These are phyloP conservation scores for Tenebrio molitor DNA, from an alignment of 1,140 invertebrate species.

Conservation along the genomic window DNA sequence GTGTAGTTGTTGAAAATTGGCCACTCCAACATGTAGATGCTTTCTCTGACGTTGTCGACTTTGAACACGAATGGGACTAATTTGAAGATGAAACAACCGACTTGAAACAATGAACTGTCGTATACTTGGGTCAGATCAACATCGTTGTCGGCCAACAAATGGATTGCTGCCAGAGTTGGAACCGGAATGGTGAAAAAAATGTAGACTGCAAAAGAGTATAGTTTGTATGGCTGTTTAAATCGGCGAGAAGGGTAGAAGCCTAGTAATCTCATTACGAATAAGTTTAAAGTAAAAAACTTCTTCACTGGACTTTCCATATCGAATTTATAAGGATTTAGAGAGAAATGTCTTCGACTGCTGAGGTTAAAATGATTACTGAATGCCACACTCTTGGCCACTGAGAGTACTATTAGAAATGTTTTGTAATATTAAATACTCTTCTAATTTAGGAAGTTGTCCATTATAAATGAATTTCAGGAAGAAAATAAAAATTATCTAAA, in stretches of 20 bases:
- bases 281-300: conserved; percentile 1
- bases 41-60: neutral
- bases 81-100: conserved; percentile 36
- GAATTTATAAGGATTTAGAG: neutral
- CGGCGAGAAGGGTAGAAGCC: conserved; percentile 26
- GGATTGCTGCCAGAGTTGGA: conserved; percentile 17
- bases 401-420: neutral
- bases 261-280: conserved; percentile 32
- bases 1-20: conserved; percentile 25
- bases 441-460: neutral
- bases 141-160: neutral
- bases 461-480: neutral
- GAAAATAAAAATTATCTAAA: conserved; percentile 10
- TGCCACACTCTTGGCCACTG: too few species aligned
- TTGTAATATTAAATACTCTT: neutral
- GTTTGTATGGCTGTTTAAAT: conserved; percentile 25
- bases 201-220: conserved; percentile 15
- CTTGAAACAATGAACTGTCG: conserved; percentile 12
- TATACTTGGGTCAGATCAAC: conserved; percentile 7
- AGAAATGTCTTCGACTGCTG: too few species aligned
- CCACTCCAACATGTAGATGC: conserved; percentile 9
- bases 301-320: neutral
- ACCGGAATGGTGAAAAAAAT: conserved; percentile 8
- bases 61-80: conserved; percentile 13
- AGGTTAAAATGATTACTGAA: too few species aligned